These are phyloP conservation scores for Incurvaria masculella DNA, from an alignment of 2,888 invertebrate genomes.

Conservation along the genomic window DNA sequence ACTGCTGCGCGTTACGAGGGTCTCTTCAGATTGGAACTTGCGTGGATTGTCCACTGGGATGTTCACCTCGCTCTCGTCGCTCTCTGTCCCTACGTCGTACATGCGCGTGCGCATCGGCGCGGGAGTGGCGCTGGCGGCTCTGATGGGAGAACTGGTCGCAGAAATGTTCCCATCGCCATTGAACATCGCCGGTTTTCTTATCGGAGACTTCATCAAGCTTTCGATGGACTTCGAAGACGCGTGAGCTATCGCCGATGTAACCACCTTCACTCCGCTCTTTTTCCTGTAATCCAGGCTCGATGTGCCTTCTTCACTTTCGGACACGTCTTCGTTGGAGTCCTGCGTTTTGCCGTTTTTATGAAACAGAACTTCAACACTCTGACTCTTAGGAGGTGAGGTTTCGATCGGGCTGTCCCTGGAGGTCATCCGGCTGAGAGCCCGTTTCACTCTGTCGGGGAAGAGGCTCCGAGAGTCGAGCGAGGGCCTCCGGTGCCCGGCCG, in stretches of 20 bases:
- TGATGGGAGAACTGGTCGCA: not conserved
- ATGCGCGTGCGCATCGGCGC: not conserved
- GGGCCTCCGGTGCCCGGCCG: slow-evolving; percentile 16
- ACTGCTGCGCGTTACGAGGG: slow-evolving; percentile 19
- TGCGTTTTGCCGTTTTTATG: not conserved
- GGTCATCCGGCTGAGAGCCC: not conserved
- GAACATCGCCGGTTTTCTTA: slow-evolving; percentile 25
- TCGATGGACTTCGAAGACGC: slow-evolving; percentile 31
- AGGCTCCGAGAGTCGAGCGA: not conserved
- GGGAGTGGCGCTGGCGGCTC: not conserved
- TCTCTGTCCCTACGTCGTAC: slow-evolving; percentile 6
- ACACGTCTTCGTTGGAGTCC: not conserved
- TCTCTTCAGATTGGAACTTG: slow-evolving; percentile 26
- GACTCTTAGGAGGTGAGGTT: not conserved
- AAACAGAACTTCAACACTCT: not conserved
- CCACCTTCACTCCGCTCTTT: slow-evolving; percentile 20
- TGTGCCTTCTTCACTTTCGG: slow-evolving; percentile 1
- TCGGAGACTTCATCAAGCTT: slow-evolving; percentile 37
- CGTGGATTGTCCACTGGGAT: not conserved
- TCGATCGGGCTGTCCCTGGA: not conserved
- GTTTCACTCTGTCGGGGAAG: not conserved
- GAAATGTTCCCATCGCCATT: not conserved
- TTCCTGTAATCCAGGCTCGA: not conserved
- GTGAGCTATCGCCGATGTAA: slow-evolving; percentile 21
- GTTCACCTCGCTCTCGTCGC: slow-evolving; percentile 1